A percentile compares a stretch with the other conserved stretches of the same genome.
These are phyloP conservation scores for Neuroterus valhalla DNA, from an alignment of 1,140 invertebrate genomes.

Conservation along the genomic window DNA sequence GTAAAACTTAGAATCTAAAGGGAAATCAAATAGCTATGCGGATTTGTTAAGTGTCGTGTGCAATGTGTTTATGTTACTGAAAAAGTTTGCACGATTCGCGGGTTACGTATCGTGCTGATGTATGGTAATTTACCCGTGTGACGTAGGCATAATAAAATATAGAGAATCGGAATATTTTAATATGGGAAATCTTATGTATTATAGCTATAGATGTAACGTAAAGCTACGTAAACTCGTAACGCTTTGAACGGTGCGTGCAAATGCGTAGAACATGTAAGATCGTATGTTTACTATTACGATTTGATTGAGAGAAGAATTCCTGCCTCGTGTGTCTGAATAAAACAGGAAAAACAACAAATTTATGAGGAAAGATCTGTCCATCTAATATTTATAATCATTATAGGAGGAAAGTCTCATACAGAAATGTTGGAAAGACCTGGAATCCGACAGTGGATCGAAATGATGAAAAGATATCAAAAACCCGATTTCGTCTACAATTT, in stretches of 20 bases:
- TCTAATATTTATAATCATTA: too few relatives aligned
- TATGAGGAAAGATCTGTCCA: too few relatives aligned
- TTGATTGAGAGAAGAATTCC: neutral
- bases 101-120: constrained; percentile 51
- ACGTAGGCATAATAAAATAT: constrained; percentile 61
- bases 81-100: constrained; percentile 48
- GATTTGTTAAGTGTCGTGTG: constrained; percentile 58
- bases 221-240: constrained; percentile 54
- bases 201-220: constrained; percentile 46
- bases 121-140: constrained; percentile 57
- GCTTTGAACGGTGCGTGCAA: constrained; percentile 29
- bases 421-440: too few relatives aligned
- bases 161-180: constrained; percentile 70
- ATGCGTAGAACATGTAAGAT: neutral
- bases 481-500: too few relatives aligned
- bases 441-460: too few relatives aligned
- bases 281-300: too few relatives aligned
- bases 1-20: neutral
- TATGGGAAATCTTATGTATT: constrained; percentile 57
- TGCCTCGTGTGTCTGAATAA: neutral
- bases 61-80: constrained; percentile 62
- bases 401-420: too few relatives aligned
- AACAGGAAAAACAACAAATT: neutral
- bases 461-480: too few relatives aligned
- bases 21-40: constrained; percentile 15